These are phyloP conservation scores for Amblyopsis hoosieri DNA, from an alignment of 2,797 vertebrate species.

Conservation along the genomic window DNA sequence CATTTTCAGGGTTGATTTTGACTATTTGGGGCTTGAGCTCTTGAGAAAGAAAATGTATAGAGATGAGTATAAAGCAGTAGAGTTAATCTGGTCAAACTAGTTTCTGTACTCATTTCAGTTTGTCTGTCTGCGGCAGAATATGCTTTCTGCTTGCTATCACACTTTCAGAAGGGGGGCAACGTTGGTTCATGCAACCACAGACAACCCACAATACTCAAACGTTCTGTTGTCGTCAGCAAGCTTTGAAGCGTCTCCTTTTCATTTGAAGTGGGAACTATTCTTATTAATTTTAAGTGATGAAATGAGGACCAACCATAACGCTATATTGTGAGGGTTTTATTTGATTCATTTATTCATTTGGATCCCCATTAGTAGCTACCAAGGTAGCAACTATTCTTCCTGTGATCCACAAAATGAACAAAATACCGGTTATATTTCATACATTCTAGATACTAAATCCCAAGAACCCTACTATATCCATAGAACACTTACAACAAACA, in stretches of 20 bases:
- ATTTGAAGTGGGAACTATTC: neutral
- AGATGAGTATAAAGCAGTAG: conserved; percentile 13
- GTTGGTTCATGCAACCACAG: conserved; percentile 32
- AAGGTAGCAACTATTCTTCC: no score
- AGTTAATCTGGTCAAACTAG: neutral
- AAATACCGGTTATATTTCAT: no score
- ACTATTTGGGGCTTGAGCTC: conserved; percentile 38
- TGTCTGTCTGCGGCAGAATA: conserved; percentile 6
- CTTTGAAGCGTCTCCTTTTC: neutral
- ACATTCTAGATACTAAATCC: no score
- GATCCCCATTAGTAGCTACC: no score
- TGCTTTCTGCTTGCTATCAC: neutral
- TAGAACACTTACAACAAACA: no score
- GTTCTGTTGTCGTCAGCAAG: neutral
- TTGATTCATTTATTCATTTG: no score
- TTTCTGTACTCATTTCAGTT: neutral
- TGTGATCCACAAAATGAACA: no score
- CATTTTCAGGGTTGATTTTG: conserved; percentile 17
- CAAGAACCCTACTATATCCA: no score
- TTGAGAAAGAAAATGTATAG: conserved; percentile 11
- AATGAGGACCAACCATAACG: no score
- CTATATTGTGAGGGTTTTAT: no score
- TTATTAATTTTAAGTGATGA: no score
- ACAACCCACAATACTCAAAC: neutral
- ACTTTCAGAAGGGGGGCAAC: conserved; percentile 39